phyloP scores from a whole-genome alignment of 2,113 vertebrate genomes.

The Pterocles gutturalis region DNA sequence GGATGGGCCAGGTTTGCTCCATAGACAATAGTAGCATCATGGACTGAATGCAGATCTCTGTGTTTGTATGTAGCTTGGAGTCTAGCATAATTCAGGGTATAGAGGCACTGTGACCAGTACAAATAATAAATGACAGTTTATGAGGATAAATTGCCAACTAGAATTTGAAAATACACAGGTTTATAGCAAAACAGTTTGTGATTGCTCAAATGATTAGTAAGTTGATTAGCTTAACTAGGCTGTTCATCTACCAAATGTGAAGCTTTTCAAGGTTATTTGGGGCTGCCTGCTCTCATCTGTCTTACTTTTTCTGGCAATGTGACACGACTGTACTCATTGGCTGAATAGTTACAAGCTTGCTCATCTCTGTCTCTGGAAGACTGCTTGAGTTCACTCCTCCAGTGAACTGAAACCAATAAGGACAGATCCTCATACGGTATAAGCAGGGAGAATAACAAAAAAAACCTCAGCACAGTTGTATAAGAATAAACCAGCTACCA shows the following conservation, averaged over 20 bases:
- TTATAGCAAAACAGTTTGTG: background rate
- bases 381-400: background rate
- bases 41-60: background rate
- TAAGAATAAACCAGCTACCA: background rate
- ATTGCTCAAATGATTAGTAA: background rate
- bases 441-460: background rate
- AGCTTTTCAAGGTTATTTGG: background rate
- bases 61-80: background rate
- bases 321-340: background rate
- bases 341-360: background rate
- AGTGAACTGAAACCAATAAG: background rate
- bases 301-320: background rate
- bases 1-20: background rate
- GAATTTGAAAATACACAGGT: background rate
- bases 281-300: background rate
- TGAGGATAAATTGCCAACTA: background rate
- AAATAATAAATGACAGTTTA: background rate
- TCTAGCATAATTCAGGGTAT: background rate
- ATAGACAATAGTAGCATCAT: fast-evolving
- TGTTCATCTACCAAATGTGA: background rate
- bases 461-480: background rate
- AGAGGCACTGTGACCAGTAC: background rate
- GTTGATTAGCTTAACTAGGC: background rate
- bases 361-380: background rate
- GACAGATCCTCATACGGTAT: background rate